Conservation (phyloP, 2,797 vertebrate genomes). For the Catamblyrhynchus diadema region DNA sequence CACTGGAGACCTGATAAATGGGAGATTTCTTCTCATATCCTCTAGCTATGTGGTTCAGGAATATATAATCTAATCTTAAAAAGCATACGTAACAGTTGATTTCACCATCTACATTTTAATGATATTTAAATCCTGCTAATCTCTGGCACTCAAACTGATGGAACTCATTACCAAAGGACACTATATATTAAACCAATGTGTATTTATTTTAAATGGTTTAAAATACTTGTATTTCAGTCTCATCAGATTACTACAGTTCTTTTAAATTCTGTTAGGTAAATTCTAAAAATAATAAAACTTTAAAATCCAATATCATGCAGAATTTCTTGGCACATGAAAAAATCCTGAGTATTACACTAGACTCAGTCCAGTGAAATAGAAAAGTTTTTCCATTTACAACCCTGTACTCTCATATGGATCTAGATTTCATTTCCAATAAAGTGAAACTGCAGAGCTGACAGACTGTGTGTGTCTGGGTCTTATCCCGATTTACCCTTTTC, state of each 20-base stretch:
- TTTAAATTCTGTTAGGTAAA: neutral
- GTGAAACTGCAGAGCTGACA: neutral
- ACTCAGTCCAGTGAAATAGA: neutral
- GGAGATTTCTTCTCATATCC: neutral
- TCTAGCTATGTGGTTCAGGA: neutral
- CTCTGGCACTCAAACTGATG: neutral
- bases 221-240: neutral
- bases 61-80: neutral
- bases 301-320: neutral
- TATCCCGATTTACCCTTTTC: neutral
- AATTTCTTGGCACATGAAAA: neutral
- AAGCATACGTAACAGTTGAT: neutral
- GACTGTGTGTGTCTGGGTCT: neutral
- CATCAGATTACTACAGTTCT: neutral
- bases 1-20: neutral
- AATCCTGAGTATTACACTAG: neutral
- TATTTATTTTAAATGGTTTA: neutral
- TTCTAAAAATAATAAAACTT: neutral
- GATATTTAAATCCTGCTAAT: neutral
- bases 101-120: neutral
- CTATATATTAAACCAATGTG: neutral
- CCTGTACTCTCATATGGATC: neutral
- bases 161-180: neutral
- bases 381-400: neutral
- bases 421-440: neutral